phyloP scores from a whole-genome alignment of 2,113 vertebrate species.

The Myotis davidii region DNA sequence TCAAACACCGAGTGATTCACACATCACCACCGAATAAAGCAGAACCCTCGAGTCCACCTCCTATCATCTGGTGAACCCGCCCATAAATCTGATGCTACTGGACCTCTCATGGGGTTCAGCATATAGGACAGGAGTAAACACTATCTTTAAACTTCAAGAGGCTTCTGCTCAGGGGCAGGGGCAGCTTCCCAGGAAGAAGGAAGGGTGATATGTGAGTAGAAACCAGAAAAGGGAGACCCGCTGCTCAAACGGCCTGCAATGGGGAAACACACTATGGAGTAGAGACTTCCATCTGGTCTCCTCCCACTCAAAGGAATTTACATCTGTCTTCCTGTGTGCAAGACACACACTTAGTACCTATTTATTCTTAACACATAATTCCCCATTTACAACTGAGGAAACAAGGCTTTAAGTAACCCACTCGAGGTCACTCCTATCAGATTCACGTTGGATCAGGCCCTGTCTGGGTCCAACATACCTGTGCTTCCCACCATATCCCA shows the following conservation, averaged over 20 bases:
- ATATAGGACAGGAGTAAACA: not conserved
- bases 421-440: not conserved
- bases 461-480: not conserved
- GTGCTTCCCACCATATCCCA: not conserved
- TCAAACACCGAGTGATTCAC: not conserved
- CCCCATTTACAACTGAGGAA: not conserved
- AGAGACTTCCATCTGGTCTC: not conserved
- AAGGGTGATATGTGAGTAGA: not conserved
- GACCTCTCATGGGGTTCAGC: not conserved
- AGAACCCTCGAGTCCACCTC: not conserved
- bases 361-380: not conserved
- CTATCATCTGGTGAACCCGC: not conserved
- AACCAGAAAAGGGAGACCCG: not conserved
- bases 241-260: not conserved
- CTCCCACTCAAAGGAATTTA: not conserved
- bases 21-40: not conserved
- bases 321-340: not conserved
- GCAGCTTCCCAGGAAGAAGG: not conserved
- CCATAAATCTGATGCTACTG: not conserved
- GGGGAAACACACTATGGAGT: accelerated
- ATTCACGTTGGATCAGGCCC: not conserved
- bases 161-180: not conserved
- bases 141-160: not conserved
- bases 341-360: not conserved
- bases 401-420: not conserved